These are phyloP conservation scores for Pardalotus punctatus DNA, from an alignment of 2,113 vertebrate species.

Conservation along the genomic window DNA sequence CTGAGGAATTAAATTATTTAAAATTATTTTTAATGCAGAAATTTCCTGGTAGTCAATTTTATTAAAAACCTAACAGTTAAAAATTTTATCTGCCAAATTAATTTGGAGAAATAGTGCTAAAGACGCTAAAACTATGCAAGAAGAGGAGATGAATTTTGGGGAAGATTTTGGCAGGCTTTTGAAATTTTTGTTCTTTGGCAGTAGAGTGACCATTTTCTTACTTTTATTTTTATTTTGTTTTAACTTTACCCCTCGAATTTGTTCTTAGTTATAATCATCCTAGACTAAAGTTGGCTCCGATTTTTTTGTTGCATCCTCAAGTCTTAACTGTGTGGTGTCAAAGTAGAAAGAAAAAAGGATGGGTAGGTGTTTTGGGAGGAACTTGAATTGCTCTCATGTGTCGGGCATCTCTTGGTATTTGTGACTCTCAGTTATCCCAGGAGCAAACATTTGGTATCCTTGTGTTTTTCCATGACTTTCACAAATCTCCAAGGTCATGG, in stretches of 20 bases:
- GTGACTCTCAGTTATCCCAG: background rate
- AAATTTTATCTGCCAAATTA: background rate
- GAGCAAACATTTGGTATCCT: background rate
- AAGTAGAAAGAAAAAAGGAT: background rate
- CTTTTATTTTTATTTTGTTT: background rate
- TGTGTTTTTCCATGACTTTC: background rate
- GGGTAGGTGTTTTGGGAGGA: background rate
- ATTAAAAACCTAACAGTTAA: constrained; percentile 20
- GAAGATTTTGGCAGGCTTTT: background rate
- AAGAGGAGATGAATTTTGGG: background rate
- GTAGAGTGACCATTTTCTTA: background rate
- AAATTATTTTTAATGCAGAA: constrained; percentile 43
- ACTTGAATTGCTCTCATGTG: background rate
- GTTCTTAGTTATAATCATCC: background rate
- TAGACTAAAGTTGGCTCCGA: background rate
- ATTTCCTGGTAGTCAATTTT: constrained; percentile 60
- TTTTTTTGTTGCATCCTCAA: background rate
- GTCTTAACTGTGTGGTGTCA: background rate
- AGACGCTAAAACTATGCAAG: background rate
- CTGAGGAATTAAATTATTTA: constrained; percentile 52
- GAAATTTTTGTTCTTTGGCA: background rate
- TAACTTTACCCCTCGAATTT: background rate
- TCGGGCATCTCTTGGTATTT: background rate
- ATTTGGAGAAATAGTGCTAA: constrained; percentile 21
- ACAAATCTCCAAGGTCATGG: background rate